These are phyloP conservation scores for Scytalopus superciliaris DNA, from an alignment of 2,113 vertebrate species.

Conservation along the genomic window DNA sequence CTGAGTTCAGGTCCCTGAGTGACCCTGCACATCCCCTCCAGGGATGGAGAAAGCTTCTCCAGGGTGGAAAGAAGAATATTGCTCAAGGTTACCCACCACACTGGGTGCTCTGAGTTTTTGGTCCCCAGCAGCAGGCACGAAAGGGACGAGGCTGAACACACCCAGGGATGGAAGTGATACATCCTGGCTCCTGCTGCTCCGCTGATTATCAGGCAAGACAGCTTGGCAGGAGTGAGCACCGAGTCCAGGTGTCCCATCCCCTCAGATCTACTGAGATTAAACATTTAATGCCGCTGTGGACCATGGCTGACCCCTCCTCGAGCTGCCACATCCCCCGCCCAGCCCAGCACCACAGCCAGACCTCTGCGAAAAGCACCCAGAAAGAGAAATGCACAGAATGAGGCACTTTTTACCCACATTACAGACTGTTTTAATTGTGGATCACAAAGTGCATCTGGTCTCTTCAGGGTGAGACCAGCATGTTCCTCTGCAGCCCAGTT, in stretches of 20 bases:
- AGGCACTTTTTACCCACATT: not conserved
- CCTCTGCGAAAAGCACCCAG: not conserved
- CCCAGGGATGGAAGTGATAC: not conserved
- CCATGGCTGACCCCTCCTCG: accelerated
- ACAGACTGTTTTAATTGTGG: not conserved
- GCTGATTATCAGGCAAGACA: not conserved
- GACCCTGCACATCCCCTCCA: not conserved
- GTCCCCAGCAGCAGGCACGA: not conserved
- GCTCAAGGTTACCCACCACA: not conserved
- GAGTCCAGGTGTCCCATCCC: not conserved
- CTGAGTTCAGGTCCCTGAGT: not conserved
- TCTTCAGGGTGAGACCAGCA: not conserved
- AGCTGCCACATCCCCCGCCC: not conserved
- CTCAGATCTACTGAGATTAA: not conserved
- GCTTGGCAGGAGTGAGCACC: not conserved
- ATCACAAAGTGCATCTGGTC: not conserved
- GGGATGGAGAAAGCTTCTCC: not conserved
- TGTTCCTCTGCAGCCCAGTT: not conserved
- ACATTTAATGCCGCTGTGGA: not conserved
- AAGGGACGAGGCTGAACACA: not conserved
- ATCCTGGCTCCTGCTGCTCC: not conserved
- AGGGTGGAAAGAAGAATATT: not conserved
- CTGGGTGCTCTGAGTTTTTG: accelerated
- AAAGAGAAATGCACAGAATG: not conserved
- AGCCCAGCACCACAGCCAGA: not conserved